Base-by-base conservation (phyloP, 2,113 vertebrate genomes). In the Platichthys stellatus region DNA sequence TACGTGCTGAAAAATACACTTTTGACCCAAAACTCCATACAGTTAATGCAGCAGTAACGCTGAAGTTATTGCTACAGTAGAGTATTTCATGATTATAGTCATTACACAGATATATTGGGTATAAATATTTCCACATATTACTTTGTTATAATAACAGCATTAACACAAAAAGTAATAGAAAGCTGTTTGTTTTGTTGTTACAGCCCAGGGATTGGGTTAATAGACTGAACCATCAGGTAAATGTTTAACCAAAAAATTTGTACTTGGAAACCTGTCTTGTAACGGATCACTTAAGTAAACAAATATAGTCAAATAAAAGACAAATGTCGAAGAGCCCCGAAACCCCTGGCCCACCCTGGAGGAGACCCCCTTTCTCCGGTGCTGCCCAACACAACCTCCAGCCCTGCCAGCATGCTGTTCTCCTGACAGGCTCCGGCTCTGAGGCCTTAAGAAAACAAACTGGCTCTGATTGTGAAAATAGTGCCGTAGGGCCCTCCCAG, bases 371-470 rank as follows among this genome's bases (percentile, higher is more conserved):
- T 76, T 47, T 56, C 62, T 83, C 63, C 73, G 15, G 40, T 54
- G 72, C 85, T 86, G 65, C 87, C 82, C 76, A 84, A 72, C 84
- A 80, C 80, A 84, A 75, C 85, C 75, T 89, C 69, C 76, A 62
- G 31, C 63, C 24, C 86, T 77, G 86, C 84, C 81, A 75, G 87
- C 89, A 81, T 73, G 90, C 87, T 83, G 84, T 81, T 86, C 87
- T 87, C 82, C 86, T 88, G 87, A 91, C 88, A 85, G 80, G 84
- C 88, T 76, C 78, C 2, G 80, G 84, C 88, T 85, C 86, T 66
- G 87, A 89, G 88, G 86, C 90, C 93, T 83, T 90, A 92, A 92
- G 90, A 94, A 95, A 94, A 94, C 93, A 94, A 94, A 94, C 92
- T 78, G 75, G 67, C 85, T 76, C 89, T 94, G 91, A 93, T 94